Conservation (phyloP, 2,797 vertebrate species). For the Sandelia bainsii region DNA sequence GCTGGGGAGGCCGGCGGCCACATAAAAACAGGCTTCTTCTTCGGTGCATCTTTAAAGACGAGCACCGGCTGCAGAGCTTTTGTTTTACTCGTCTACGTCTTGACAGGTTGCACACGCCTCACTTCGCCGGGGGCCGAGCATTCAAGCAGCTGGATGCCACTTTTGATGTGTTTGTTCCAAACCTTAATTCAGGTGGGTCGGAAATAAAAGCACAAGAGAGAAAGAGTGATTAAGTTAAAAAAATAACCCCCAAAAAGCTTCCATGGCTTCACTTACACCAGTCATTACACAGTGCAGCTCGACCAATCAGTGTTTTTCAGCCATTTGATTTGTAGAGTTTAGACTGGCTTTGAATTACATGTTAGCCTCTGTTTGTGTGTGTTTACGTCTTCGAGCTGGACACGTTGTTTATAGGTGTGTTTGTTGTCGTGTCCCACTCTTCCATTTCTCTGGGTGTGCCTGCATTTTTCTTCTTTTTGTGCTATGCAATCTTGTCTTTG, state of each 20-base stretch:
- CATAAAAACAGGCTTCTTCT: conserved; percentile 9
- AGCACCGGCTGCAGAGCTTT: neutral
- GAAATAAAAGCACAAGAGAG: neutral
- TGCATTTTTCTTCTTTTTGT: conserved; percentile 8
- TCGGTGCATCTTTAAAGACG: conserved; percentile 1
- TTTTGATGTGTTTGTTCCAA: neutral
- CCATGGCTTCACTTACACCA: neutral
- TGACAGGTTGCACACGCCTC: neutral
- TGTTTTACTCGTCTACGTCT: neutral
- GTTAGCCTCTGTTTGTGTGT: conserved; percentile 67
- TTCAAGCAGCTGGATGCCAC: conserved; percentile 2
- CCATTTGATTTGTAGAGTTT: conserved; percentile 63
- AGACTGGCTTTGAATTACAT: conserved; percentile 70
- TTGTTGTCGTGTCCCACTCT: conserved; percentile 47
- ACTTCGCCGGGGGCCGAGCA: neutral
- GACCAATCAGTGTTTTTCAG: conserved; percentile 61
- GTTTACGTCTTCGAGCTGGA: conserved; percentile 62
- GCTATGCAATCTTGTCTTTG: conserved; percentile 41
- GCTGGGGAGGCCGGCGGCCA: neutral
- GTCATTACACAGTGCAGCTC: conserved; percentile 15
- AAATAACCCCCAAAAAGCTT: too few relatives aligned
- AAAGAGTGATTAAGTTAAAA: neutral
- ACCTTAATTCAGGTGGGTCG: neutral
- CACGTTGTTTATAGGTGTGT: conserved; percentile 72
- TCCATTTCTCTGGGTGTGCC: conserved; percentile 50